Base-by-base conservation (phyloP, 2,113 vertebrate species). In the Axis porcinus region DNA sequence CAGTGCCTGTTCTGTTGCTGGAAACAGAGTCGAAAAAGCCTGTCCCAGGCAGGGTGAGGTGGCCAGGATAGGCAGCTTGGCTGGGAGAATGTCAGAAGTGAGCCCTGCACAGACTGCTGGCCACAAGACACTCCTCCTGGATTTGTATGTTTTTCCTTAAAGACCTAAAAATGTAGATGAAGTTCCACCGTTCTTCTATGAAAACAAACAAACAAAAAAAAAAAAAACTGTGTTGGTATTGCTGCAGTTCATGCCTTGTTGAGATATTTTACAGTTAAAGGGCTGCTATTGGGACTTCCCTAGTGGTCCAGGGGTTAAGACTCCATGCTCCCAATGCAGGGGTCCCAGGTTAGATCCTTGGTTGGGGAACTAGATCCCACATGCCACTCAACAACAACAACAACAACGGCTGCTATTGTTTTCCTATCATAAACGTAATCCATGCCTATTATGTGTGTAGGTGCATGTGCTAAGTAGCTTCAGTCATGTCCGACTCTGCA, bases 111-210 rank as follows among this genome's bases (percentile, higher is more conserved):
- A 25, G 82, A 36, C 57, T 2, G 4, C 60, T 1, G 12, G 9
- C 30, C n/a, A 13, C 23, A 1, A 16, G 23, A 10, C 6, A 11
- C 21, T 67, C 12, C n/a, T 81, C 9, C 0, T 23, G 43, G 55
- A 33, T 8, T 19, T 45, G 40, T 40, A 11, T 50, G 40, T 23
- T 79, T 74, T 30, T 17, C 33, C 60, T 40, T 25, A 28, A 91
- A 94, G 17, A 91, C n/a, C 55, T 64, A 67, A 76, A 82, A 33
- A 58, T 14, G 17, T 15, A 28, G 70, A 13, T 27, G 30, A 91
- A 86, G 70, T 13, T 12, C 58, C 60, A 16, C 36, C 16, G 3
- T 43, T 43, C 7, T 45, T 6, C 45, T 23, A 15, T 13, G 6
- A 81, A 78, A 70, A 33, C 57, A 78, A 70, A 33, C 57, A 78